Evolutionary conservation across 2,113 vertebrate genomes (phyloP), one percentile per base, ranked within the genome.

Genomic region (Nothobranchius kuhntae): DNA sequence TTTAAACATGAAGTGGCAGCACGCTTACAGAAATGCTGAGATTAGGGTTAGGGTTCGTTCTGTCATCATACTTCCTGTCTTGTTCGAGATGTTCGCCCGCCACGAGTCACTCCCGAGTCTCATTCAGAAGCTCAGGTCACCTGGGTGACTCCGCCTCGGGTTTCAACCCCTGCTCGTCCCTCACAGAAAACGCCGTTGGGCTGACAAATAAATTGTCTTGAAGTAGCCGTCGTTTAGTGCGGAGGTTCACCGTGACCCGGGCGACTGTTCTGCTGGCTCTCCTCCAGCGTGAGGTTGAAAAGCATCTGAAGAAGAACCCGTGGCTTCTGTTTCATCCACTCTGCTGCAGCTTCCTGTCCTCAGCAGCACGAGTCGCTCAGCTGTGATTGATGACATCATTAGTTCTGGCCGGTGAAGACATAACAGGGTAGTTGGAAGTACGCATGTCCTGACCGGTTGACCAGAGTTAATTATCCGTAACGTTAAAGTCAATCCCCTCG

Each of bases 361-460:
- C 71, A 51, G 64, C 56, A 59, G n/a, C 53, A 56, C 17, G 52
- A 53, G 42, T 58, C 69, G 35, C 30, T 65, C 40, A 48, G 60
- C 52, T 54, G 24, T 81, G 71, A 81, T 87, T 81, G 63, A 84
- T 75, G 13, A 36, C 56, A 63, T 58, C 1, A 65, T 80, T 83
- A 73, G 60, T 50, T 50, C n/a, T 52, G 63, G 45, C 57, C 54
- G 24, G 3, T 71, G 50, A 56, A 59, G 44, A 44, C 71, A 60
- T 52, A 86, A 53, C 59, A 61, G 13, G 36, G 47, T 73, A 70
- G 63, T 54, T 14, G 66, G 30, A 76, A 71, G 42, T 61, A 15
- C 65, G 60, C 60, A 17, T 56, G 42, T 53, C 51, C 57, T 74
- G 60, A 57, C 45, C 66, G 66, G 61, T 57, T 26, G 47, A 61